Conservation (phyloP, 2,113 vertebrate genomes). For the Ibidorhyncha struthersii region DNA sequence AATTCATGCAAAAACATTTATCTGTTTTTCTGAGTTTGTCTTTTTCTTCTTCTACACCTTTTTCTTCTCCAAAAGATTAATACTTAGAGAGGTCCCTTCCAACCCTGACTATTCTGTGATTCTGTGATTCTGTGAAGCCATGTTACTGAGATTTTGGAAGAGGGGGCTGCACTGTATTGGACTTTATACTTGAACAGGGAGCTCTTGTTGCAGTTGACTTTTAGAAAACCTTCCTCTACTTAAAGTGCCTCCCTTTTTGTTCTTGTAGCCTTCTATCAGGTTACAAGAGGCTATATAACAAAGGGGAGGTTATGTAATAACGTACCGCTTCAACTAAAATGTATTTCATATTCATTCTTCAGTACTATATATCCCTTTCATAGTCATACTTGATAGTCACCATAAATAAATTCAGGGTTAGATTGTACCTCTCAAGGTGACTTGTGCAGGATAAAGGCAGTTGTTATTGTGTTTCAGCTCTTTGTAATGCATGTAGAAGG, state of each 20-base stretch:
- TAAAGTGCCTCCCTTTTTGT: background rate
- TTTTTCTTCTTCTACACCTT: background rate
- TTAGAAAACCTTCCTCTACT: background rate
- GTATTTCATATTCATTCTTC: slow-evolving; percentile 34
- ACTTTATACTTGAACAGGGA: background rate
- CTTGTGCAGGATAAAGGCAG: slow-evolving; percentile 14
- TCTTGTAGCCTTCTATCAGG: background rate
- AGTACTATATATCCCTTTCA: background rate
- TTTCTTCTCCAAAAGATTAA: background rate
- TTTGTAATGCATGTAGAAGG: slow-evolving; percentile 15
- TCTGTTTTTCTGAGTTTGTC: background rate
- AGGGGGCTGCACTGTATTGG: background rate
- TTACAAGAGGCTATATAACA: background rate
- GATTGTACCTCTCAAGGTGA: slow-evolving; percentile 46
- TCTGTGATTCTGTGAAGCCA: too few species aligned
- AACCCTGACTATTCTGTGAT: too few species aligned
- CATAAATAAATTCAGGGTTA: slow-evolving; percentile 42
- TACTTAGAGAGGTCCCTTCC: too few species aligned
- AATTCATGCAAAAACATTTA: background rate
- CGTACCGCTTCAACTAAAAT: background rate
- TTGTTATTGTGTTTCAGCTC: background rate
- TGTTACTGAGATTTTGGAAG: background rate
- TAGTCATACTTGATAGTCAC: background rate
- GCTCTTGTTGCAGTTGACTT: background rate
- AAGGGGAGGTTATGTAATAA: slow-evolving; percentile 12